Evolutionary conservation across 2,888 invertebrate species (phyloP), one percentile per base, ranked within the genome.

Genomic region (Argynnis bischoffii): DNA sequence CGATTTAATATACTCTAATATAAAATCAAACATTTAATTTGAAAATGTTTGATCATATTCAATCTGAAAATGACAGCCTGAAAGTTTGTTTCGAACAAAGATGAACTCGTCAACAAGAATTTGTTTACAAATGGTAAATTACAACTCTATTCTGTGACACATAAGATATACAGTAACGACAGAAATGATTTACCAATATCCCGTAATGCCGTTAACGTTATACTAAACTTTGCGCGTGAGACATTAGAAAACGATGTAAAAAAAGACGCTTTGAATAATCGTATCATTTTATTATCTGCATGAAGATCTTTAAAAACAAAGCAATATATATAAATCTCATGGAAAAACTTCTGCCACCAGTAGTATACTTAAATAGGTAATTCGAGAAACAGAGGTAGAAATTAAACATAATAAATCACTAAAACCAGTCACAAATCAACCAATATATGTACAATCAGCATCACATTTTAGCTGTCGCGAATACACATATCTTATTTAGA

Each of bases 231-330:
- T 60, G 51, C 57, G 55, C 63, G 47, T 61, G 67, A 56, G 66
- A 55, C 63, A 51, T 66, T 66, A 66, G 57, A 57, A 67, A 69
- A 70, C 53, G 64, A 48, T 63, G 31, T 61, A 51, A 26, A 55
- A 50, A 57, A 60, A 48, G 59, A 64, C 66, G 64, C 69, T 63
- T 70, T 77, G 79, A 79, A 79, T 79, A 79, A 83, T 87, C 85
- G 86, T 72, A 69, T 81, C 83, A 78, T 77, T 76, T 69, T 66
- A 48, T 54, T 55, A 55, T 47, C n/a, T 50, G 31, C 46, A 66
- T 46, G 46, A 64, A 26, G 26, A 16, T 35, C 31, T 57, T 47
- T 15, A 35, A 35, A 35, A 6, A 1, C 1, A 35, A 8, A 35
- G 6, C 35, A 35, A 1, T 35, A 8, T 41, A 35, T 2, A 41